Evolutionary conservation across 2,797 vertebrate genomes (phyloP).

Genomic region (Petrocephalus schoutedeni): DNA sequence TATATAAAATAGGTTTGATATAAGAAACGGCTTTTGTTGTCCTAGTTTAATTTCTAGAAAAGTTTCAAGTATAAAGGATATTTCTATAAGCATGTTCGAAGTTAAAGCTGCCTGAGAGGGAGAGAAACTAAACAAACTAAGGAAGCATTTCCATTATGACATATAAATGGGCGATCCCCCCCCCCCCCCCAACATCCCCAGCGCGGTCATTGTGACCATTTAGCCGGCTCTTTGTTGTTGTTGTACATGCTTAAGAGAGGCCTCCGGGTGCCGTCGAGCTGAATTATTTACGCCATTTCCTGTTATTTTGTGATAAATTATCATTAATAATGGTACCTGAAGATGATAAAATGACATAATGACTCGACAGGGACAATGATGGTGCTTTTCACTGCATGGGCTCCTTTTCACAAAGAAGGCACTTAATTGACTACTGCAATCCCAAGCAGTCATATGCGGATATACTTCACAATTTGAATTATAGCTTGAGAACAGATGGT

Average conservation of each 20-base stretch:
- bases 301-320: background rate
- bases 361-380: background rate
- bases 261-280: background rate
- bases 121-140: background rate
- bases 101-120: background rate
- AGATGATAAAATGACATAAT: constrained; percentile 1
- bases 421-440: background rate
- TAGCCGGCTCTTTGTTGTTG: background rate
- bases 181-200: background rate
- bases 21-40: background rate
- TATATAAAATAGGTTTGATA: background rate
- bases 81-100: background rate
- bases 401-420: background rate
- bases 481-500: background rate
- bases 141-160: background rate
- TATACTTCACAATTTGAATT: background rate
- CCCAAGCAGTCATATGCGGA: background rate
- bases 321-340: background rate
- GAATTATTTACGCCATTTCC: background rate
- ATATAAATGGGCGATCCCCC: background rate
- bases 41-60: background rate
- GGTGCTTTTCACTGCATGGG: background rate
- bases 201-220: background rate
- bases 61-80: background rate
- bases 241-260: too few species aligned